Conservation (phyloP, 2,113 vertebrate genomes). For the Oryzias javanicus region DNA sequence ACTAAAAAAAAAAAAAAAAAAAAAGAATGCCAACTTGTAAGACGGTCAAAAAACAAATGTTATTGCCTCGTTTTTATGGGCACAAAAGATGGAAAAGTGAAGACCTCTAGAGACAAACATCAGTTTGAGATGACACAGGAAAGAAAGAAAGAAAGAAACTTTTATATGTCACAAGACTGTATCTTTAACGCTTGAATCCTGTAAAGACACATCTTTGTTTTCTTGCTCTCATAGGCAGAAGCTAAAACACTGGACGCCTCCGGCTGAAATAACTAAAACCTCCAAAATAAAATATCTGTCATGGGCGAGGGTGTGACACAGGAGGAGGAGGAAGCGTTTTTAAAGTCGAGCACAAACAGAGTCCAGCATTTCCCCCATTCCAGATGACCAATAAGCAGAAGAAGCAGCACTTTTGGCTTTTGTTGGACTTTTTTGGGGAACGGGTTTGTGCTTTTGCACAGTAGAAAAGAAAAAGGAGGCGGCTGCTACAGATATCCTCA, state of each 20-base stretch:
- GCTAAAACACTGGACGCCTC: constrained; percentile 28
- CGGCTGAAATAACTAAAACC: constrained; percentile 9
- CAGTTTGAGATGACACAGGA: constrained; percentile 43
- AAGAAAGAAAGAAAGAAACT: constrained; percentile 25
- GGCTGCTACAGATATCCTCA: constrained; percentile 62
- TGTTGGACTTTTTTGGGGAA: constrained; percentile 19
- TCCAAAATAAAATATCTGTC: constrained; percentile 42
- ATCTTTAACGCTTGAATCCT: constrained; percentile 21
- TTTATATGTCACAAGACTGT: constrained; percentile 36
- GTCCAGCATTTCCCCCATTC: constrained; percentile 63
- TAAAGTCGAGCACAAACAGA: constrained; percentile 55
- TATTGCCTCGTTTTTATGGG: constrained; percentile 45
- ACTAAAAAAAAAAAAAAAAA: constrained; percentile 11
- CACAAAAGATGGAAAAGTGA: constrained; percentile 12
- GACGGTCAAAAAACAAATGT: constrained; percentile 59
- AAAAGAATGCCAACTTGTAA: constrained; percentile 58
- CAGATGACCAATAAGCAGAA: constrained; percentile 63
- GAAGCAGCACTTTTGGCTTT: constrained; percentile 74
- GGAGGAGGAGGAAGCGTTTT: constrained; percentile 36
- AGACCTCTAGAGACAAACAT: constrained; percentile 34
- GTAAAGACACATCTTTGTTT: constrained; percentile 27
- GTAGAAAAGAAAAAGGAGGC: constrained; percentile 36
- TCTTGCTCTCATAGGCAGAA: constrained; percentile 11
- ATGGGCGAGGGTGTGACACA: constrained; percentile 40
- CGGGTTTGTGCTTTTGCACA: constrained; percentile 26